Base-by-base conservation (phyloP, 2,113 vertebrate genomes). In the Cyphomyrus discorhynchus region DNA sequence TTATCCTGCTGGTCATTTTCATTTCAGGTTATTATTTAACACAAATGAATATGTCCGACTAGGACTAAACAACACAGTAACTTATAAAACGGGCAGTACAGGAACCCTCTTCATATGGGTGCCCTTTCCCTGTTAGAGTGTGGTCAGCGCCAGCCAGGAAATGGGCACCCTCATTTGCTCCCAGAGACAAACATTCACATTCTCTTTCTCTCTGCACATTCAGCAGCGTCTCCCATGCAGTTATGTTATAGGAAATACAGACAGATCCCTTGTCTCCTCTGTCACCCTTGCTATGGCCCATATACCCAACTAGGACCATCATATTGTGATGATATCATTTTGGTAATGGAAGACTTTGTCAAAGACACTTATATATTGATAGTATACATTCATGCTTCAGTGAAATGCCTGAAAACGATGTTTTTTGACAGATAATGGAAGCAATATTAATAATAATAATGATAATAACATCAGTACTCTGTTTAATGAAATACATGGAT, bases 261-360 rank as follows among this genome's bases (percentile, higher is more conserved):
- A 39, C 24, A 39, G 56, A 88, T 35, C 35, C 17, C 27, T 52
- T 74, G 31, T 86, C 39, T 15, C 46, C 27, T 27, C 7, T 74
- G 17, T 62, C 19, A 66, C 6, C 13, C n/a, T 0, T 62, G 15
- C 80, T 56, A 10, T 89, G 70, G 88, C 77, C 50, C 70, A 42
- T 77, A 62, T 70, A 52, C 89, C 86, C 56, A 49, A 10, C 86
- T 21, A 87, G 70, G 56, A 89, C 90, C 86, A 82, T 82, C 39
- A 42, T 45, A 21, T 39, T 45, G 82, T 84, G 45, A 88, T 93
- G 91, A 89, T 91, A 91, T 92, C 90, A 87, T 87, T 93, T 84
- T 89, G 89, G 90, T 74, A 92, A 91, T 95, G 95, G 95, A 96
- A 96, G 95, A 96, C 95, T 93, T 70, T 93, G 92, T 94, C 92